These are phyloP conservation scores for Aporophyla lueneburgensis DNA, from an alignment of 2,888 invertebrate species.

Conservation along the genomic window DNA sequence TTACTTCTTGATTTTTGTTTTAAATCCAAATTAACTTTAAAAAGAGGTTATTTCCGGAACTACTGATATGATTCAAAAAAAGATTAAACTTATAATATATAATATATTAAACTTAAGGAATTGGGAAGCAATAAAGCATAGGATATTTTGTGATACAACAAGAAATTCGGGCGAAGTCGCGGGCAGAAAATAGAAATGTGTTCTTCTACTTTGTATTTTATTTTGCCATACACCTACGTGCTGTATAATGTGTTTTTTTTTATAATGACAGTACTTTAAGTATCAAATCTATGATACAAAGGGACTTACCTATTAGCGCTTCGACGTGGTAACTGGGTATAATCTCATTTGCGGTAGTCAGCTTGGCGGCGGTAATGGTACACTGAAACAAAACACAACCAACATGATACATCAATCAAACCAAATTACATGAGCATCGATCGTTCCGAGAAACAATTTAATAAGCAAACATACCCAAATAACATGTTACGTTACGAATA, in stretches of 20 bases:
- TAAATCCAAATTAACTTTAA: too few species aligned
- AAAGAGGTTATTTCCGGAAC: background rate
- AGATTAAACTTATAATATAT: background rate
- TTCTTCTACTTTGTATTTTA: too few species aligned
- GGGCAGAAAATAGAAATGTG: too few species aligned
- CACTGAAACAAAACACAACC: slow-evolving; percentile 79
- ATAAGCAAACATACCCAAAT: slow-evolving; percentile 59
- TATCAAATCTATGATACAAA: background rate
- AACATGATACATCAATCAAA: slow-evolving; percentile 19
- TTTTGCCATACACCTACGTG: too few species aligned
- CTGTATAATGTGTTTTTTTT: background rate
- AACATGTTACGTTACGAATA: slow-evolving; percentile 55
- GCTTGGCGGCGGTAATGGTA: slow-evolving; percentile 87
- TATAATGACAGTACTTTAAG: background rate
- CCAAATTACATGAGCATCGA: slow-evolving; percentile 22
- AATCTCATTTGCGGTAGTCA: slow-evolving; percentile 91
- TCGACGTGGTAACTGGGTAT: slow-evolving; percentile 87
- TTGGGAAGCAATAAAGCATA: background rate
- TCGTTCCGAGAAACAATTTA: slow-evolving; percentile 45
- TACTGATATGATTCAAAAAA: background rate
- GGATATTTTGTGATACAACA: background rate
- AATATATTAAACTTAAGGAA: background rate
- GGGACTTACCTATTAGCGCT: slow-evolving; percentile 89
- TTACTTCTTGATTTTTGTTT: too few species aligned
- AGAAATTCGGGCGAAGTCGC: background rate